Evolutionary conservation across 2,113 vertebrate genomes (phyloP), one percentile per base, ranked within the genome.

Genomic region (Dendrocopos noguchii): DNA sequence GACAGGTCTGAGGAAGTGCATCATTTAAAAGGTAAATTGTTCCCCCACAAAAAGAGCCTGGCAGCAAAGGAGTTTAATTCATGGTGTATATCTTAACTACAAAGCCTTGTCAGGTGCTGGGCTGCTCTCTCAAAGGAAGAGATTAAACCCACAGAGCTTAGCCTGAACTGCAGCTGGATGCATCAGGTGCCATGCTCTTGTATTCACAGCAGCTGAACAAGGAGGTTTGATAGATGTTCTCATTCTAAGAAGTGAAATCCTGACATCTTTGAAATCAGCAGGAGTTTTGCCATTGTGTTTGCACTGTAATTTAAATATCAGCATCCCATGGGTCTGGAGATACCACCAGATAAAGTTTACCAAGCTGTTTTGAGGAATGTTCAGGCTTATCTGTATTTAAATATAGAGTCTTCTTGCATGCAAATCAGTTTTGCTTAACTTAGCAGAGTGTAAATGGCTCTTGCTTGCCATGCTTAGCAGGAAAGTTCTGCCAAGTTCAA

Each of bases 11-110:
- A 95, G 67, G 92, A 94, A 87, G 80, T 82, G 56, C 16, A 29
- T 89, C 71, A 71, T 92, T 93, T 87, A 63, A 91, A 94, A 94
- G 67, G 86, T 91, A 92, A 93, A 96, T 72, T 66, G 78, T 76
- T 95, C 79, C 55, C n/a, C 31, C 60, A 84, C 52, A 79, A 89
- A 84, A 21, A 46, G 67, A 84, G 36, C 52, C 74, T 52, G 46
- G 87, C 46, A 94, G 87, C 71, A 91, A 89, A 76, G 75, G 46
- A 89, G 71, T 93, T 92, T 94, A 81, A 94, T 82, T 84, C 55
- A 53, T 42, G 25, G 55, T 60, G 70, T 87, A 89, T 89, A 87
- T 92, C 60, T 78, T 93, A 52, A 72, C 64, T 59, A 34, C 52
- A 47, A 87, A 87, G 60, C 44, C 87, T 81, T 87, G 78, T 88